phyloP scores from a whole-genome alignment of 35 echinoderm and acorn worm species.

The Lytechinus pictus region DNA sequence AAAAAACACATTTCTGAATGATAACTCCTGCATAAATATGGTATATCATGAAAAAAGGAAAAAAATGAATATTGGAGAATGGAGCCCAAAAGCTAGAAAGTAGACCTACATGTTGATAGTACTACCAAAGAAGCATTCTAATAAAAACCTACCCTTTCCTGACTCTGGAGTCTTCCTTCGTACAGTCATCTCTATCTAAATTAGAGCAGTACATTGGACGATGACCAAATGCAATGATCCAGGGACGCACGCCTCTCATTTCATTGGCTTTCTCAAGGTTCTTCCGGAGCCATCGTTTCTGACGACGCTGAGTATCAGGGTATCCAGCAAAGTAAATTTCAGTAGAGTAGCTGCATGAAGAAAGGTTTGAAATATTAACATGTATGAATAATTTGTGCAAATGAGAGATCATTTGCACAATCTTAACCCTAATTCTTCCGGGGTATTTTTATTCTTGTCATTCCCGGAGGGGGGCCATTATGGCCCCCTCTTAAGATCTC shows the following conservation, averaged over 20 bases:
- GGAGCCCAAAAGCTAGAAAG: too few relatives aligned
- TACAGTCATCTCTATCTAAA: constrained; percentile 75
- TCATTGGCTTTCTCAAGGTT: constrained; percentile 78
- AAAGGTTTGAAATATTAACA: background rate
- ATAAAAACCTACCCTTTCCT: constrained; percentile 59
- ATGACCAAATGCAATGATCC: constrained; percentile 90
- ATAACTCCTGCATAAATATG: too few relatives aligned
- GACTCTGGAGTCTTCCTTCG: constrained; percentile 50
- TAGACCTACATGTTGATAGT: too few relatives aligned
- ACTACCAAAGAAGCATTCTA: background rate
- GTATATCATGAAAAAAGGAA: too few relatives aligned
- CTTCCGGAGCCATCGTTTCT: constrained; percentile 62
- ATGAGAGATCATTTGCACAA: too few relatives aligned
- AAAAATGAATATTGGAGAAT: too few relatives aligned
- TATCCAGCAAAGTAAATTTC: constrained; percentile 79
- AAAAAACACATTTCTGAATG: too few relatives aligned
- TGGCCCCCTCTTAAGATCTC: too few relatives aligned
- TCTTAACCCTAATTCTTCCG: too few relatives aligned
- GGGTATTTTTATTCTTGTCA: too few relatives aligned
- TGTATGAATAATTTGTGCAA: too few relatives aligned
- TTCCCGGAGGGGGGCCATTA: too few relatives aligned
- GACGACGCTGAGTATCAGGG: background rate
- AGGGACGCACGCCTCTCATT: constrained; percentile 65
- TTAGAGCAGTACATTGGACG: constrained; percentile 93
- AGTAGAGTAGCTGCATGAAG: constrained; percentile 76